A percentile compares a stretch with the other conserved stretches of the same genome.
These are phyloP conservation scores for Hystrix brachyura DNA, from an alignment of 2,113 vertebrate species.

Conservation along the genomic window DNA sequence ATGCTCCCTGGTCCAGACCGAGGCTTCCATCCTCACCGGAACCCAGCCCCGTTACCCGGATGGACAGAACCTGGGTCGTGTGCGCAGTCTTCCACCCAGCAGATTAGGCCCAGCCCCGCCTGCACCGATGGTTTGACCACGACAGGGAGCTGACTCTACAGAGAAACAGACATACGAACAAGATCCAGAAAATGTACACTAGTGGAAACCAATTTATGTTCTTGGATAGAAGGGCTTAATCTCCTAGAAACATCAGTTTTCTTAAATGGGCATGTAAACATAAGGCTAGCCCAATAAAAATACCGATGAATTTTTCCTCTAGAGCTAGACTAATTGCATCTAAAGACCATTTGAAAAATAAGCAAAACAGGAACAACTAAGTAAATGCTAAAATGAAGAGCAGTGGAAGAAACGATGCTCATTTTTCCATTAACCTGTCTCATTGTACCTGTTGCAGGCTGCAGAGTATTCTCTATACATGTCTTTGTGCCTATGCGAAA, in stretches of 20 bases:
- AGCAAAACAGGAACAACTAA: neutral
- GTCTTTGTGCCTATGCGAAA: neutral
- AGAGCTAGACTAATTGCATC: conserved; percentile 37
- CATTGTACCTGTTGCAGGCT: neutral
- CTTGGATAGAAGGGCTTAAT: neutral
- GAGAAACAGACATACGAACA: neutral
- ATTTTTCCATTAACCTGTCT: neutral
- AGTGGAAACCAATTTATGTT: conserved; percentile 13
- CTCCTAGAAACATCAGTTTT: conserved; percentile 1
- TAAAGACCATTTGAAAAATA: conserved; percentile 40
- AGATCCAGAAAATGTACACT: neutral
- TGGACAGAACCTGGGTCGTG: neutral
- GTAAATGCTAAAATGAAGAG: neutral
- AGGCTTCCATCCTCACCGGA: neutral
- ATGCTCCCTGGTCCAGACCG: neutral
- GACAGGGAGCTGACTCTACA: neutral
- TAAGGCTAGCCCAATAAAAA: neutral
- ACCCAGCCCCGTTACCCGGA: neutral
- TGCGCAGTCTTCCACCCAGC: neutral
- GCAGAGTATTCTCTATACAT: neutral
- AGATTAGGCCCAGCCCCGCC: neutral
- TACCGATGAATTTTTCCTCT: neutral
- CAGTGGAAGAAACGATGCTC: neutral
- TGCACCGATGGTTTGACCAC: neutral
- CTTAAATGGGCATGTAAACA: neutral